Evolutionary conservation across 2,797 vertebrate species (phyloP).

Genomic region (Coregonus suidteri): DNA sequence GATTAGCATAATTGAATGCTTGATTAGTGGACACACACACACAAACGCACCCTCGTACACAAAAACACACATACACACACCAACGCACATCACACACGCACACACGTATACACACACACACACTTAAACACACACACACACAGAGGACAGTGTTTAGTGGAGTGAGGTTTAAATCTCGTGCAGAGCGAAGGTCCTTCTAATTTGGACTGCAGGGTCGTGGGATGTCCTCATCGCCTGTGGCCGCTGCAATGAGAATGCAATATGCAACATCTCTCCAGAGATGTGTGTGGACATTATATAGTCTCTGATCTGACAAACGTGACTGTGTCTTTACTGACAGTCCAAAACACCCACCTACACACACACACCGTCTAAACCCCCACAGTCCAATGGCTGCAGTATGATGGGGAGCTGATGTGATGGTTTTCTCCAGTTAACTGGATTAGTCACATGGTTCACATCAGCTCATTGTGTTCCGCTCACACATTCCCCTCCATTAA

Average conservation of each 20-base stretch:
- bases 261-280: neutral
- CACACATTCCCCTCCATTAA: neutral
- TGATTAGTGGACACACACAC: slow-evolving; percentile 10
- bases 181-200: slow-evolving; percentile 21
- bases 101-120: too few species aligned
- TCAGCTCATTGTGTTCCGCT: neutral
- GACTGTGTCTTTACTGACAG: slow-evolving; percentile 7
- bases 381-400: neutral
- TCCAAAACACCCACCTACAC: slow-evolving; percentile 15
- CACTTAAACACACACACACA: neutral
- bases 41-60: neutral
- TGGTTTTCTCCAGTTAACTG: neutral
- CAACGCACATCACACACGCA: too few species aligned
- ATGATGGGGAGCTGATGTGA: neutral
- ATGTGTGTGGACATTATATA: slow-evolving; percentile 12
- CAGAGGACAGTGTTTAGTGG: slow-evolving; percentile 28
- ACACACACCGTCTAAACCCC: neutral
- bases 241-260: slow-evolving; percentile 17
- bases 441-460: neutral
- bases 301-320: slow-evolving; percentile 20
- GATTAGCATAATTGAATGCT: neutral
- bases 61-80: neutral
- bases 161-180: slow-evolving; percentile 50
- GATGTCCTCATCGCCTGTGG: slow-evolving; percentile 30
- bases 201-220: slow-evolving; percentile 26